Base-by-base conservation (phyloP, 2,113 vertebrate genomes). In the Esox niger region DNA sequence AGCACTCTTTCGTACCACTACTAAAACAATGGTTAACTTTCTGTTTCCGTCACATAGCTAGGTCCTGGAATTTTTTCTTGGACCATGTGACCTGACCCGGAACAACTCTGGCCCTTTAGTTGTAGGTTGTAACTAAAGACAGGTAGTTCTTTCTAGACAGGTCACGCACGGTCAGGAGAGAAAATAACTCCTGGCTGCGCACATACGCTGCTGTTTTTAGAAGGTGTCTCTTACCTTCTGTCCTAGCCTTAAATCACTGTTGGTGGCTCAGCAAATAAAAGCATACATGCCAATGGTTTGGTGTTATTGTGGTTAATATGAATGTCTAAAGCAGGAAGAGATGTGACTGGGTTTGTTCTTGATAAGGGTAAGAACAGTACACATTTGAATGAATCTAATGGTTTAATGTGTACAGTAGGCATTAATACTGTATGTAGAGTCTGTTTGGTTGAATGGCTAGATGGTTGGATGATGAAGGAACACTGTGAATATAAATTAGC, bases 241-340 rank as follows among this genome's bases (percentile, higher is more conserved):
- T 81, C 67, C 27, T 73, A 64, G 66, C 71, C 67, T 77, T 75
- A 60, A 10, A 60, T 20, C 5, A 70, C 74, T 72, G 30, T 79
- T 64, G 56, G 62, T 75, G 73, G 76, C 68, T 68, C 65, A 66
- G 71, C 70, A 64, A 72, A 79, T 80, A 82, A 83, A 67, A 31
- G 32, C 77, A 60, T 49, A 68, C 60, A 62, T 10, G 56, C 62
- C 11, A 59, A 7, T 20, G 38, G 60, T 76, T 33, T 81, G 62
- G 62, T 69, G 47, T 57, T 46, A 15, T 21, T 35, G 33, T 62
- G 23, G 20, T 49, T 13, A 15, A 21, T 49, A 43, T 47, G 38
- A 49, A 57, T 56, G 32, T 29, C 26, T n/a, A 26, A 27, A 11
- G 15, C 6, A 20, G 47, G 46, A 9, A 31, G 31, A 21, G 27